Evolutionary conservation across 2,113 vertebrate genomes (phyloP).

Genomic region (Halcyon malimbica): DNA sequence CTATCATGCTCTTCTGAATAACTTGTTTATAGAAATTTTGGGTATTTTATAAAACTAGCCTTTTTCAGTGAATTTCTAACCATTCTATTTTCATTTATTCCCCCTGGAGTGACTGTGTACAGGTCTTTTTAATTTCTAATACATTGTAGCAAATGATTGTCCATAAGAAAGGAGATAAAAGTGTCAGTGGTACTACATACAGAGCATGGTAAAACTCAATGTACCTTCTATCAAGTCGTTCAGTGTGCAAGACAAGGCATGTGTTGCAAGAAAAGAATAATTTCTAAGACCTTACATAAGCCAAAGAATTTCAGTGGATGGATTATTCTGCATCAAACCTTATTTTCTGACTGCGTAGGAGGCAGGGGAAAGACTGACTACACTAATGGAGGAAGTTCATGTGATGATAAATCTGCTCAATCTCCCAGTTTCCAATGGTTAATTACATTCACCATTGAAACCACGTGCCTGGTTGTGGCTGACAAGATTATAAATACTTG

Average conservation of each 20-base stretch:
- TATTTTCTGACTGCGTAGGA: conserved; percentile 21
- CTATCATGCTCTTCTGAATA: not conserved
- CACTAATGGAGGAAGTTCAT: conserved; percentile 1
- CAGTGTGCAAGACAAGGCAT: not conserved
- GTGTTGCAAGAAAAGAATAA: not conserved
- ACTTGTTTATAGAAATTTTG: not conserved
- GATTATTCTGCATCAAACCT: not conserved
- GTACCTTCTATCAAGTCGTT: not conserved
- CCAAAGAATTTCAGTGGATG: not conserved
- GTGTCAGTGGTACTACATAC: not conserved
- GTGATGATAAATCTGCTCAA: conserved; percentile 23
- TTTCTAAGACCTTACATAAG: not conserved
- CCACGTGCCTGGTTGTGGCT: not conserved
- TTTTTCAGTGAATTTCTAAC: not conserved
- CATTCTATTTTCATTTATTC: not conserved
- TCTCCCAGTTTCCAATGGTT: conserved; percentile 28
- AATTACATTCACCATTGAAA: conserved; percentile 2
- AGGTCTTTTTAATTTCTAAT: not conserved
- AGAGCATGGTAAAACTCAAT: not conserved
- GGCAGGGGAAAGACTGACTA: conserved; percentile 22
- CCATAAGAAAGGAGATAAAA: not conserved
- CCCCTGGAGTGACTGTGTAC: not conserved
- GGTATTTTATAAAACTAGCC: not conserved
- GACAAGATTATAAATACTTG: conserved; percentile 26
- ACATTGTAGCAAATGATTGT: not conserved